These are phyloP conservation scores for Rhinichthys osculus DNA, from an alignment of 2,797 vertebrate species.

Conservation along the genomic window DNA sequence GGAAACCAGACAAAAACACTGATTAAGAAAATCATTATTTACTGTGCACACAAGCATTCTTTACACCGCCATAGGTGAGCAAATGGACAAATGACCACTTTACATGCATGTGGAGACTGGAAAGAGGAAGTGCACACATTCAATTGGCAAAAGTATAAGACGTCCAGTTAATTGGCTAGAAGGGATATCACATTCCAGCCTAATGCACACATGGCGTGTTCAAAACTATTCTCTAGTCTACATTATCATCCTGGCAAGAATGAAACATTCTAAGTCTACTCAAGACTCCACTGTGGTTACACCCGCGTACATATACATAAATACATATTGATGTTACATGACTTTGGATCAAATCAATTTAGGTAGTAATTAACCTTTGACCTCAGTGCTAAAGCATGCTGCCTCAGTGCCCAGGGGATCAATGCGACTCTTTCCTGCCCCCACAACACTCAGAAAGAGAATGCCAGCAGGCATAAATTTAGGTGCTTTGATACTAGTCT, in stretches of 20 bases:
- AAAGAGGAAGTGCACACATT: slow-evolving; percentile 53
- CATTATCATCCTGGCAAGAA: neutral
- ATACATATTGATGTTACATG: slow-evolving; percentile 16
- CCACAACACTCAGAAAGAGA: slow-evolving; percentile 5
- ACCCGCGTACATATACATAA: neutral
- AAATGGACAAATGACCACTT: slow-evolving; percentile 20
- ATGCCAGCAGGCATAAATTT: neutral
- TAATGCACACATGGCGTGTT: slow-evolving; percentile 60
- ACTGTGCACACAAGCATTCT: slow-evolving; percentile 38
- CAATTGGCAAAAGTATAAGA: slow-evolving; percentile 57
- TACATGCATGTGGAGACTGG: slow-evolving; percentile 50
- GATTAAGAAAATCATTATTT: neutral
- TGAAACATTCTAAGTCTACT: slow-evolving; percentile 3
- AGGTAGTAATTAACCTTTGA: slow-evolving; percentile 38
- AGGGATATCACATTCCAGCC: slow-evolving; percentile 71
- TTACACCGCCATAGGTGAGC: neutral
- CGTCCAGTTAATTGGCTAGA: slow-evolving; percentile 67
- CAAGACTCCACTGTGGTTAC: neutral
- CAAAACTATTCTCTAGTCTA: slow-evolving; percentile 8
- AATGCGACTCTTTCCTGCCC: slow-evolving; percentile 20
- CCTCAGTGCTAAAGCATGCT: slow-evolving; percentile 18
- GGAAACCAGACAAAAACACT: neutral
- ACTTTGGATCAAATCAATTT: slow-evolving; percentile 32
- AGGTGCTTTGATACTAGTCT: neutral
- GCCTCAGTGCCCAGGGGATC: slow-evolving; percentile 10